phyloP scores from a whole-genome alignment of 2,797 vertebrate genomes.

The Crax fasciolata region DNA sequence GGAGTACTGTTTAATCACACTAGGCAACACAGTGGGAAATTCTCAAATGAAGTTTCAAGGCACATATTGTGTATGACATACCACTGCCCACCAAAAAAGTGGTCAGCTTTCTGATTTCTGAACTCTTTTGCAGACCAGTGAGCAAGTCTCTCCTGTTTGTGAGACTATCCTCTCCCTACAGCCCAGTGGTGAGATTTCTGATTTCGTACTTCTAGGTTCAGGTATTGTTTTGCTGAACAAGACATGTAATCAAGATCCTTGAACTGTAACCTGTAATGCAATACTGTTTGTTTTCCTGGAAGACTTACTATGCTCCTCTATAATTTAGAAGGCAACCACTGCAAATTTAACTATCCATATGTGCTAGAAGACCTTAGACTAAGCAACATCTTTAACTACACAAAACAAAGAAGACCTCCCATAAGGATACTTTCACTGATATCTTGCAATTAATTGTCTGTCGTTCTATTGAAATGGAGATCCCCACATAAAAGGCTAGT shows the following conservation, averaged over 20 bases:
- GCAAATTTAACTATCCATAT: neutral
- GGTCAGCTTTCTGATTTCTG: neutral
- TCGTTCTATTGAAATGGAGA: neutral
- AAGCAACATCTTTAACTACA: neutral
- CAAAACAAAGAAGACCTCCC: neutral
- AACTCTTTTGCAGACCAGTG: neutral
- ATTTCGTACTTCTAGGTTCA: rapidly evolving
- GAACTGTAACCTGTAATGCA: neutral
- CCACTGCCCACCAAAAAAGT: neutral
- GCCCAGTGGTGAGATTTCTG: neutral
- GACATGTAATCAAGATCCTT: neutral
- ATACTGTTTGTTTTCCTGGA: neutral
- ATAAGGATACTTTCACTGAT: neutral
- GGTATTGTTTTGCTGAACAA: neutral
- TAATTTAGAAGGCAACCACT: neutral
- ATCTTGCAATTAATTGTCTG: neutral
- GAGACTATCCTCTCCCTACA: neutral
- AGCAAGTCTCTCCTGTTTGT: neutral
- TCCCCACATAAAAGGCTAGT: neutral
- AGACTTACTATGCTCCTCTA: neutral
- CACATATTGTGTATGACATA: neutral
- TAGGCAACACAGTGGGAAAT: rapidly evolving
- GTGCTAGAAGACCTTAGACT: neutral
- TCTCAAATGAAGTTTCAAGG: neutral
- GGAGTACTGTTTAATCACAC: neutral